Evolutionary conservation across 2,888 invertebrate species (phyloP), one percentile per base, ranked within the genome.

Genomic region (Hesperia comma): DNA sequence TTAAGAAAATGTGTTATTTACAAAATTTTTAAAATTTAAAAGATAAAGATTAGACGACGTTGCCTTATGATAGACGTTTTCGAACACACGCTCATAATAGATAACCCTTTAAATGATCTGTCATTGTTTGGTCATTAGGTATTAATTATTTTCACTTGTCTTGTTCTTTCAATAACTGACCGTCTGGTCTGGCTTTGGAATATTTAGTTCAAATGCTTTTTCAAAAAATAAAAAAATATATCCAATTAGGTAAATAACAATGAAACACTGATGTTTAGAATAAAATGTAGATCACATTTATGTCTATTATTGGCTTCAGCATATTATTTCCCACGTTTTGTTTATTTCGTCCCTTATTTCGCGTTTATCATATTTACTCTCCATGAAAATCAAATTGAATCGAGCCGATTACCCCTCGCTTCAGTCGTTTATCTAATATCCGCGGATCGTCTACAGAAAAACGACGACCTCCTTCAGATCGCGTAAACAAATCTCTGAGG

Each of bases 401-500:
- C 72, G 69, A 79, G 71, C 74, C 74, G 79, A 79, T 77, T 80
- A 81, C 77, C 80, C 79, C 77, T 75, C 74, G 78, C 79, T 77
- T 8, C 77, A 78, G 68, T 74, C 79, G 61, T 71, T 69, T 83
- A 87, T 87, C 78, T 75, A 83, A 90, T 90, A 86, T 89, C 89
- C 90, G 85, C 70, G 74, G 76, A 75, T 75, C 76, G 75, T 80
- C 80, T 79, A 79, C 71, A 81, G 55, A 81, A 86, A 83, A 80
- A 68, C 73, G 70, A 77, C 82, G 79, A 81, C 85, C 82, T 76
- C 78, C 81, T 83, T 76, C 79, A 79, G 79, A 74, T 86, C 83
- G 79, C 83, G 84, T 87, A 90, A 90, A 90, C 89, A 90, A 92
- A 86, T 89, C 84, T 90, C 83, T 86, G 85, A 85, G 87, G 90